These are phyloP conservation scores for Drosophila kikkawai DNA, from an alignment of 1,140 invertebrate species.

Conservation along the genomic window DNA sequence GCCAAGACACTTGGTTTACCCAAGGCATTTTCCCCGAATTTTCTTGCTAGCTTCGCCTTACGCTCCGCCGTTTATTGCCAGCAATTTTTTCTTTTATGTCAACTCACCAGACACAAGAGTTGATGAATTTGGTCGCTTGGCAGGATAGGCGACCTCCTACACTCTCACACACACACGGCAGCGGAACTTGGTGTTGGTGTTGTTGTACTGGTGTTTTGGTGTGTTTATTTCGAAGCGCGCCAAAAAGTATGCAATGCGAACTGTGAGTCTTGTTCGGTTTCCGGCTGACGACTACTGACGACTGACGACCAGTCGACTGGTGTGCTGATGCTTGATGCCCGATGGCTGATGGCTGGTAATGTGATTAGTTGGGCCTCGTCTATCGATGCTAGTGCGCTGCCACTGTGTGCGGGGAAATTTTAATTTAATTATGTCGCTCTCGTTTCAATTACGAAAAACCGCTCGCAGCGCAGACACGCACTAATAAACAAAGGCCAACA, in stretches of 20 bases:
- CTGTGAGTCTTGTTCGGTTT: constrained; percentile 40
- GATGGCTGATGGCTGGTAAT: constrained; percentile 66
- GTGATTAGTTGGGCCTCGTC: constrained; percentile 72
- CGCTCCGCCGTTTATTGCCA: constrained; percentile 14
- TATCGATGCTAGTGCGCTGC: constrained; percentile 53
- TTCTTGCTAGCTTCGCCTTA: not conserved
- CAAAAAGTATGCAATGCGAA: constrained; percentile 75
- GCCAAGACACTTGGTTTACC: not conserved
- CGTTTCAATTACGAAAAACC: constrained; percentile 68
- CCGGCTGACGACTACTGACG: constrained; percentile 60
- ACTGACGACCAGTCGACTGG: constrained; percentile 21
- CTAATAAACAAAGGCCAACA: constrained; percentile 74
- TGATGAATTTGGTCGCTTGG: constrained; percentile 47
- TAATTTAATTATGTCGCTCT: constrained; percentile 79
- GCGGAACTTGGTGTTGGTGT: constrained; percentile 13
- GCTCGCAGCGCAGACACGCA: constrained; percentile 73
- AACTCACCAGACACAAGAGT: constrained; percentile 73
- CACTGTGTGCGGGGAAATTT: constrained; percentile 63
- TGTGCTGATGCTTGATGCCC: constrained; percentile 28
- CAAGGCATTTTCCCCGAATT: constrained; percentile 11
- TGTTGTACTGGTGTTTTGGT: constrained; percentile 12
- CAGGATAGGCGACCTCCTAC: constrained; percentile 16
- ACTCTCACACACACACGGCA: constrained; percentile 12
- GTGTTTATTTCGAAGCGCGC: constrained; percentile 58
- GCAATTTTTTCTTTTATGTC: constrained; percentile 32